These are phyloP conservation scores for Zenarchopterus dispar DNA, from an alignment of 2,797 vertebrate species.

Conservation along the genomic window DNA sequence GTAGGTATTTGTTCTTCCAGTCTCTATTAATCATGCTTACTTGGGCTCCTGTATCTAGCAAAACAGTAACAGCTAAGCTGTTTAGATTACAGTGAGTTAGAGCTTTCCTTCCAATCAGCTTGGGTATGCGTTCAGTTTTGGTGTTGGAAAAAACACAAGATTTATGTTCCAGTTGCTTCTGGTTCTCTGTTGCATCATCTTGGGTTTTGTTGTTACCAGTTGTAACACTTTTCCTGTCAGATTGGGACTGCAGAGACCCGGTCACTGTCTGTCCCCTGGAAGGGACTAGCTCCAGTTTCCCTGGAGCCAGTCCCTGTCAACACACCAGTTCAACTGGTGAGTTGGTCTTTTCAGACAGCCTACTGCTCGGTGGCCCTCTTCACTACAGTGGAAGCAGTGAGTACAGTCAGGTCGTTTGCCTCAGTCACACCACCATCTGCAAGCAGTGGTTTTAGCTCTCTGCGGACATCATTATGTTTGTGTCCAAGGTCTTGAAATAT, in stretches of 20 bases:
- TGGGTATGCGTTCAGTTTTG: background rate
- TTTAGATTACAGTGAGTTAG: slow-evolving; percentile 31
- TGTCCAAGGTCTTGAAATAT: slow-evolving; percentile 4
- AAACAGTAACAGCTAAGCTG: slow-evolving; percentile 26
- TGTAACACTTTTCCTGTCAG: too few species aligned
- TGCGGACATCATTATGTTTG: background rate
- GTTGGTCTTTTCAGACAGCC: background rate
- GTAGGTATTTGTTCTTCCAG: slow-evolving; percentile 42
- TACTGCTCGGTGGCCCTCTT: background rate
- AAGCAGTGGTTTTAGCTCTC: slow-evolving; percentile 5
- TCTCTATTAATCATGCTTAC: slow-evolving; percentile 45
- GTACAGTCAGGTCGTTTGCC: background rate
- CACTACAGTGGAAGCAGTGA: background rate
- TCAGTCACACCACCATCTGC: background rate
- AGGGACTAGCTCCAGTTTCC: background rate
- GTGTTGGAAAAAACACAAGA: too few species aligned
- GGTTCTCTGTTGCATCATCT: background rate
- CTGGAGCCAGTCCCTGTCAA: background rate
- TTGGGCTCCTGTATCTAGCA: slow-evolving; percentile 42
- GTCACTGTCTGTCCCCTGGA: slow-evolving; percentile 11
- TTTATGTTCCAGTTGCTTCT: background rate
- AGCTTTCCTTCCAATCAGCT: slow-evolving; percentile 12
- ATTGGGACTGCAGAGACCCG: background rate
- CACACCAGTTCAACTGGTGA: too few species aligned
- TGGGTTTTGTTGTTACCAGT: background rate